phyloP scores from a whole-genome alignment of 1,140 invertebrate species.

The roundworm (Caenorhabditis elegans) region DNA sequence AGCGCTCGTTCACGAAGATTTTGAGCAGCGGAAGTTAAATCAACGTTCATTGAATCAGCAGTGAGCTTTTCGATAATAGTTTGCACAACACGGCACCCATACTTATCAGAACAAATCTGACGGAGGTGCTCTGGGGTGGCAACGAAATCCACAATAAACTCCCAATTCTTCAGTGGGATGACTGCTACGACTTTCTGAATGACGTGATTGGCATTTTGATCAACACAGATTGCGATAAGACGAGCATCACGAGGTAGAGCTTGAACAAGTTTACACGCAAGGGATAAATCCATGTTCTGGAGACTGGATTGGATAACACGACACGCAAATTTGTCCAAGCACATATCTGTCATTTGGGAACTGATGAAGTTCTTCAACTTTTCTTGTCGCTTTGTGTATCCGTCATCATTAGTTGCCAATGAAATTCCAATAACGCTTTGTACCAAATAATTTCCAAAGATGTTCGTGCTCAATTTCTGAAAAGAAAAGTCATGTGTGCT shows the following conservation, averaged over 20 bases:
- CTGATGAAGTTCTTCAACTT: not conserved
- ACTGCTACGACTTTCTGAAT: not conserved
- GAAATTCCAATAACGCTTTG: constrained; percentile 31
- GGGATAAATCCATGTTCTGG: not conserved
- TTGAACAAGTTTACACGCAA: not conserved
- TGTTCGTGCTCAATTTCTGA: constrained; percentile 23
- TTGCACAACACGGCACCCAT: not conserved
- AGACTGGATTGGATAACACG: constrained; percentile 43
- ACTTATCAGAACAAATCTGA: not conserved
- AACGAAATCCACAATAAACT: not conserved
- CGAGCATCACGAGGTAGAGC: not conserved
- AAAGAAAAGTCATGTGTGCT: not conserved
- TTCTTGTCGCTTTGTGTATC: not conserved
- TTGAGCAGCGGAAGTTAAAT: not conserved
- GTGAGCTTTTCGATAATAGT: not conserved
- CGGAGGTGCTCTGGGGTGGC: not conserved
- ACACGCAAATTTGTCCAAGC: constrained; percentile 46
- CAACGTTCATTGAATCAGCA: not conserved
- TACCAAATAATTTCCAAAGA: constrained; percentile 50
- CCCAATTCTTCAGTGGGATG: not conserved
- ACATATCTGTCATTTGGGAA: constrained; percentile 30
- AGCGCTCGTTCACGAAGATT: not conserved
- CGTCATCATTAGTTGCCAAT: not conserved
- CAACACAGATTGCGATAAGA: constrained; percentile 26
- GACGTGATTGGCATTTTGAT: constrained; percentile 8